Evolutionary conservation across 2,113 vertebrate genomes (phyloP).

Genomic region (Merops nubicus): DNA sequence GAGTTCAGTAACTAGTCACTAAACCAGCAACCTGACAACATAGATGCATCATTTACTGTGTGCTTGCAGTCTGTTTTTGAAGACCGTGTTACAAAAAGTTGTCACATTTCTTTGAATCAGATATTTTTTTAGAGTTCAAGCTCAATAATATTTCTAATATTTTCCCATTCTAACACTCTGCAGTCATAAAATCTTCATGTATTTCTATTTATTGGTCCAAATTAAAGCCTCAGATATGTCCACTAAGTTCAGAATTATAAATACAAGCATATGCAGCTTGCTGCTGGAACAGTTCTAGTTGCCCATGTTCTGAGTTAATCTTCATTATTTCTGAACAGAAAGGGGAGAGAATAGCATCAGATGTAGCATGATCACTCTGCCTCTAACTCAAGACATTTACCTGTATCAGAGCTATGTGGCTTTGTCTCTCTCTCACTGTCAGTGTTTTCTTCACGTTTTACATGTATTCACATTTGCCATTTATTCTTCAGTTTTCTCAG

Average conservation of each 20-base stretch:
- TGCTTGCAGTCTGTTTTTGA: background rate
- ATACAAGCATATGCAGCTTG: background rate
- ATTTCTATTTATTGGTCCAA: background rate
- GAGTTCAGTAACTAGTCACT: background rate
- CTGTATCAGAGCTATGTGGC: background rate
- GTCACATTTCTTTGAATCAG: background rate
- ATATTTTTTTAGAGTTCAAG: background rate
- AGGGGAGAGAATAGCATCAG: background rate
- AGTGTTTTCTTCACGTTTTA: background rate
- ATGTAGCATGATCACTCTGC: background rate
- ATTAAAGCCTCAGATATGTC: background rate
- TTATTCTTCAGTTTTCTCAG: background rate
- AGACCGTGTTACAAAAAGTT: background rate
- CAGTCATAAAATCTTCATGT: background rate
- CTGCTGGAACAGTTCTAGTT: background rate
- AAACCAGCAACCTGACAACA: background rate
- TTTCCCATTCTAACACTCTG: background rate
- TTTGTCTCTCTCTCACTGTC: background rate
- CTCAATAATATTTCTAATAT: background rate
- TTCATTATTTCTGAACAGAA: background rate
- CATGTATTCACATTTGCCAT: background rate
- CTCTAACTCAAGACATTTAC: background rate
- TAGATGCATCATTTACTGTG: background rate
- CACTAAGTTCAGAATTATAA: background rate
- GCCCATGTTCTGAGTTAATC: background rate